Evolutionary conservation across 2,888 invertebrate genomes (phyloP).

Genomic region (Epinotia brunnichana): DNA sequence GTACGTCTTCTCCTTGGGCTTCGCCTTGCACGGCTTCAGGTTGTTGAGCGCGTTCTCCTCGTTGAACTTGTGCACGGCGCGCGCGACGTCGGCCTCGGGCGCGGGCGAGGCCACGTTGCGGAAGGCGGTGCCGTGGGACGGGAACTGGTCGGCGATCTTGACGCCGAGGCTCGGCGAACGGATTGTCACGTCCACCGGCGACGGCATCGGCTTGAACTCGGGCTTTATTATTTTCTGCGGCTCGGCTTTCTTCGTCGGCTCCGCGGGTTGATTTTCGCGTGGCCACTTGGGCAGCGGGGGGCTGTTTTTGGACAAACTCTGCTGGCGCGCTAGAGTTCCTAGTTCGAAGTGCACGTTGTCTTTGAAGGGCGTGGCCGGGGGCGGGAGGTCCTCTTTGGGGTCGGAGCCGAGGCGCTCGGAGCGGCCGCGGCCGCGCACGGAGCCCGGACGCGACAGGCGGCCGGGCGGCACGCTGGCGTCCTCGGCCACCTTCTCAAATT

Average conservation of each 20-base stretch:
- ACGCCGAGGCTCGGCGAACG: constrained; percentile 76
- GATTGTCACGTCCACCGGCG: constrained; percentile 73
- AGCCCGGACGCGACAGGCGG: constrained; percentile 69
- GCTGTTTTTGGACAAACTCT: constrained; percentile 56
- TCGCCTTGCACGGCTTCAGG: constrained; percentile 71
- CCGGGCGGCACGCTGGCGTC: constrained; percentile 65
- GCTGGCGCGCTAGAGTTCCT: constrained; percentile 52
- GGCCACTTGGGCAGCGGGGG: constrained; percentile 62
- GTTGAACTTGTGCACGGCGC: constrained; percentile 54
- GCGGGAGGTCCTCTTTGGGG: constrained; percentile 62
- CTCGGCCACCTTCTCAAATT: constrained; percentile 77
- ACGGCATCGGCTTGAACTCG: constrained; percentile 75
- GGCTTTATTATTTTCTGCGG: constrained; percentile 77
- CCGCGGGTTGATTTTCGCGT: constrained; percentile 57
- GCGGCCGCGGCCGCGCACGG: constrained; percentile 63
- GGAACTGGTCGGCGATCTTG: constrained; percentile 74
- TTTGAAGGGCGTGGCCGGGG: constrained; percentile 71
- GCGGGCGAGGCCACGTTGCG: constrained; percentile 69
- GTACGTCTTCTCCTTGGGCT: constrained; percentile 68
- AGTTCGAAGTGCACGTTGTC: constrained; percentile 67
- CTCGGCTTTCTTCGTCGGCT: constrained; percentile 64
- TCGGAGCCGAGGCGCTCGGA: constrained; percentile 63
- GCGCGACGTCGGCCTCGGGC: constrained; percentile 41
- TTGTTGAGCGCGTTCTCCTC: constrained; percentile 71
- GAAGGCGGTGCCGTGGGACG: constrained; percentile 78